phyloP scores from a whole-genome alignment of 2,797 vertebrate species.

The Florisuga fusca region DNA sequence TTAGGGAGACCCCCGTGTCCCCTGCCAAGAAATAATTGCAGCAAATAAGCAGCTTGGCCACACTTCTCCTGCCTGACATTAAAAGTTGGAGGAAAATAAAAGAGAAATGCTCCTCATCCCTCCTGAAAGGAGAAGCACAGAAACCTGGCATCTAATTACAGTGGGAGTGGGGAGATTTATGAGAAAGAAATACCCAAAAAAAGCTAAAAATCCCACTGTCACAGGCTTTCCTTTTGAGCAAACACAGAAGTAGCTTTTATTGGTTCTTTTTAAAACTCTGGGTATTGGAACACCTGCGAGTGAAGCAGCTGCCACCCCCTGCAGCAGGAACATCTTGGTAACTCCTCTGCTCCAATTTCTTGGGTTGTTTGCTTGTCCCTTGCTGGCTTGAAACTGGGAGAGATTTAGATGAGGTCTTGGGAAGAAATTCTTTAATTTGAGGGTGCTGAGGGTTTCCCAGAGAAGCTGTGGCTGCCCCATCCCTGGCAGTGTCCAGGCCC shows the following conservation, averaged over 20 bases:
- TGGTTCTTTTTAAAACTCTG: not conserved
- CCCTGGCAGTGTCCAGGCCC: no score
- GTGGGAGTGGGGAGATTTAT: not conserved
- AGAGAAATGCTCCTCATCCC: constrained; percentile 33
- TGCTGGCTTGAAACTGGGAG: not conserved
- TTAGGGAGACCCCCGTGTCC: not conserved
- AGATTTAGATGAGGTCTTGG: no score
- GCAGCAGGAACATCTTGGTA: accelerated
- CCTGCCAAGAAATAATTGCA: constrained; percentile 57
- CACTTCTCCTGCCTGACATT: constrained; percentile 67
- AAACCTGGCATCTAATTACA: not conserved
- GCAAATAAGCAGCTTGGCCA: constrained; percentile 43
- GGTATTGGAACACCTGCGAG: not conserved
- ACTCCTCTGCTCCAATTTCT: not conserved
- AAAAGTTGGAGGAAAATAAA: constrained; percentile 71
- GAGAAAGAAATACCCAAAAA: not conserved
- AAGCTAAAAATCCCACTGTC: not conserved
- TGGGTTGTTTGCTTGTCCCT: not conserved
- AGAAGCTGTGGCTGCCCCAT: no score
- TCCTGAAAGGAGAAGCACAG: constrained; percentile 35
- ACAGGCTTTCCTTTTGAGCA: not conserved
- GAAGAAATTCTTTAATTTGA: no score
- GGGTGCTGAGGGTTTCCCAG: no score
- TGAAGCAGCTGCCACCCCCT: not conserved
- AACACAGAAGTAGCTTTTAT: constrained; percentile 25